Conservation (phyloP, 2,888 invertebrate genomes). For the Daptonema setosum region DNA sequence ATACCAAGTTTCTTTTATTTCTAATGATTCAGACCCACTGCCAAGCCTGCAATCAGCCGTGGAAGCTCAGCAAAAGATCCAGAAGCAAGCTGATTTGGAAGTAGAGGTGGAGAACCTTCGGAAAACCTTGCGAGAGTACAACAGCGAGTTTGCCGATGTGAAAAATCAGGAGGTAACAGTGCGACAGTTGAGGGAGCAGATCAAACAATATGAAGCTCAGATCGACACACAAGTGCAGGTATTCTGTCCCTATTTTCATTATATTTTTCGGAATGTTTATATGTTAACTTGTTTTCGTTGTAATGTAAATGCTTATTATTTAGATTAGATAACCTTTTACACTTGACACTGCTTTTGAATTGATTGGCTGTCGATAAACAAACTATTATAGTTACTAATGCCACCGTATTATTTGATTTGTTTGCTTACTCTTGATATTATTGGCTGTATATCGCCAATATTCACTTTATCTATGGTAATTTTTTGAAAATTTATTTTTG, state of each 20-base stretch:
- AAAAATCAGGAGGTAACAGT: constrained; percentile 37
- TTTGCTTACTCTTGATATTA: no score
- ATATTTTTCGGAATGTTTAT: background rate
- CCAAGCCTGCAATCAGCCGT: constrained; percentile 31
- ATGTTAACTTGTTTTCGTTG: background rate
- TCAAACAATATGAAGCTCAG: constrained; percentile 33
- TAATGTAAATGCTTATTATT: no score
- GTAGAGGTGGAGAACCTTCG: constrained; percentile 34
- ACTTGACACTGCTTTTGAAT: no score
- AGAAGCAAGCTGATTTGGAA: constrained; percentile 31
- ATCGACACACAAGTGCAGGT: constrained; percentile 31
- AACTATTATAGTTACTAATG: no score
- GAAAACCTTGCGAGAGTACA: constrained; percentile 35
- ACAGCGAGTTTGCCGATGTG: constrained; percentile 35
- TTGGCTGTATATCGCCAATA: no score
- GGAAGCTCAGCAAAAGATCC: constrained; percentile 30
- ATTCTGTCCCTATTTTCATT: background rate
- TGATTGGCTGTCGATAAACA: no score
- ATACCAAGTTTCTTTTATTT: background rate
- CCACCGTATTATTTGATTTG: no score
- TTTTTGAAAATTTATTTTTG: no score
- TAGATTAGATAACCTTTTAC: no score
- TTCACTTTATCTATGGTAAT: no score
- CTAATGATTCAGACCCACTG: constrained; percentile 30
- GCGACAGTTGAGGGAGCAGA: constrained; percentile 33